Conservation (phyloP, 1,140 invertebrate genomes). For the Drosophila quadrilineata region DNA sequence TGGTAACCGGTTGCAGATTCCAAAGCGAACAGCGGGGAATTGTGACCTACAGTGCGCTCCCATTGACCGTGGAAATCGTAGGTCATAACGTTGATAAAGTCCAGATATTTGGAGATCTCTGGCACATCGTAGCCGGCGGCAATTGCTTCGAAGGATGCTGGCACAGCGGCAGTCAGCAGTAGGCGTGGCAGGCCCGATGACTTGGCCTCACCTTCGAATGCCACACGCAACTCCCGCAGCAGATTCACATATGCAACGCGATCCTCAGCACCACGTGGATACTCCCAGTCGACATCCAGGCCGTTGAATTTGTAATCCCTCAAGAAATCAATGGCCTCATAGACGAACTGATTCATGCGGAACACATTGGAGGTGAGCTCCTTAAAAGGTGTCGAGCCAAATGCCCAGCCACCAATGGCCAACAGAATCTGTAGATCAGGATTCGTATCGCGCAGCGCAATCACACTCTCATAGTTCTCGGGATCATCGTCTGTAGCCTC, state of each 20-base stretch:
- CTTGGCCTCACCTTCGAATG: slow-evolving; percentile 94
- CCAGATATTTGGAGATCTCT: slow-evolving; percentile 96
- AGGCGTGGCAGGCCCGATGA: slow-evolving; percentile 90
- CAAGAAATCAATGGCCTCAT: slow-evolving; percentile 95
- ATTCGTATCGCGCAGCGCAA: slow-evolving; percentile 93
- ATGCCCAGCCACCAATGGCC: slow-evolving; percentile 97
- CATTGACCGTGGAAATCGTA: slow-evolving; percentile 97
- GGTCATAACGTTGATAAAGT: slow-evolving; percentile 97
- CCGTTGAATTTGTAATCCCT: slow-evolving; percentile 96
- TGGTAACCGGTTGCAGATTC: slow-evolving; percentile 94
- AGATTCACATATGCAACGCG: slow-evolving; percentile 90
- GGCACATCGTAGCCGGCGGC: slow-evolving; percentile 96
- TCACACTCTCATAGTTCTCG: slow-evolving; percentile 92
- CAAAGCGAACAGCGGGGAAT: slow-evolving; percentile 93
- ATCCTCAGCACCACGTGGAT: slow-evolving; percentile 94
- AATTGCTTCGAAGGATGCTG: slow-evolving; percentile 95
- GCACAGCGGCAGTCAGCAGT: slow-evolving; percentile 93
- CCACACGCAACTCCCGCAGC: slow-evolving; percentile 89
- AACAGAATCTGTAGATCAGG: slow-evolving; percentile 94
- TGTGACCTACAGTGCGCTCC: slow-evolving; percentile 95
- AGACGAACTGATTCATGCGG: slow-evolving; percentile 97
- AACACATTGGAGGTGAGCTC: slow-evolving; percentile 94
- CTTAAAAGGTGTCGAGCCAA: slow-evolving; percentile 95
- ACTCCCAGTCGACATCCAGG: slow-evolving; percentile 97
- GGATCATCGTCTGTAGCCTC: slow-evolving; percentile 90